Percentiles rank a stretch among this genome's conserved stretches.
phyloP scores from a whole-genome alignment of 2,113 vertebrate genomes.

The Dolichotis patagonum region DNA sequence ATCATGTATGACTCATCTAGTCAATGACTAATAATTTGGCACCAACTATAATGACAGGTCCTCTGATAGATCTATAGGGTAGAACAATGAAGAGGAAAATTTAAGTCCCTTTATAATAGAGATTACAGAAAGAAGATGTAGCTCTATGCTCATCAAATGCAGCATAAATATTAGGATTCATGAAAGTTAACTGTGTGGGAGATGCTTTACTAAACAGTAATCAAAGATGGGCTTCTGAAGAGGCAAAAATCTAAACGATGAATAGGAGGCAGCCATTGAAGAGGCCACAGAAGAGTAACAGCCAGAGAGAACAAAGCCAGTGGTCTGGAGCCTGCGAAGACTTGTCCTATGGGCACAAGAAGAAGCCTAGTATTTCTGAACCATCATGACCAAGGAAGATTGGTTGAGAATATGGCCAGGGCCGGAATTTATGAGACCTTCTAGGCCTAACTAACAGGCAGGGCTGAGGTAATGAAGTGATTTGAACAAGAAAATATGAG shows the following conservation, averaged over 20 bases:
- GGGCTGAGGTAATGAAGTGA: not conserved
- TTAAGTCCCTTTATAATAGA: not conserved
- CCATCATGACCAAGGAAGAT: not conserved
- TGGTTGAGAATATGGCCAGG: not conserved
- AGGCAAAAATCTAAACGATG: not conserved
- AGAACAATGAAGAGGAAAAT: not conserved
- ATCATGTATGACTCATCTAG: not conserved
- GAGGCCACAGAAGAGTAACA: not conserved
- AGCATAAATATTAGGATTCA: not conserved
- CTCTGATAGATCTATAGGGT: not conserved
- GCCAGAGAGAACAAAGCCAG: not conserved
- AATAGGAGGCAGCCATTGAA: not conserved
- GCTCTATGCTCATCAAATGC: not conserved
- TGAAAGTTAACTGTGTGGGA: not conserved
- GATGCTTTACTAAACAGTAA: not conserved
- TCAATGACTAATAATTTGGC: not conserved
- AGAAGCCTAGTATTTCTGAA: not conserved
- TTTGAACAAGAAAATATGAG: not conserved
- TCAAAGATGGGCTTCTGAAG: not conserved
- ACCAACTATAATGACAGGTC: not conserved
- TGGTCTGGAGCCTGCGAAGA: not conserved
- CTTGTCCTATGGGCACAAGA: not conserved
- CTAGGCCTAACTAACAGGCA: not conserved
- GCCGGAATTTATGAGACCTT: not conserved
- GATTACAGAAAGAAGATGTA: not conserved